Evolutionary conservation across 2,113 vertebrate genomes (phyloP).

Genomic region (Tautogolabrus adspersus): DNA sequence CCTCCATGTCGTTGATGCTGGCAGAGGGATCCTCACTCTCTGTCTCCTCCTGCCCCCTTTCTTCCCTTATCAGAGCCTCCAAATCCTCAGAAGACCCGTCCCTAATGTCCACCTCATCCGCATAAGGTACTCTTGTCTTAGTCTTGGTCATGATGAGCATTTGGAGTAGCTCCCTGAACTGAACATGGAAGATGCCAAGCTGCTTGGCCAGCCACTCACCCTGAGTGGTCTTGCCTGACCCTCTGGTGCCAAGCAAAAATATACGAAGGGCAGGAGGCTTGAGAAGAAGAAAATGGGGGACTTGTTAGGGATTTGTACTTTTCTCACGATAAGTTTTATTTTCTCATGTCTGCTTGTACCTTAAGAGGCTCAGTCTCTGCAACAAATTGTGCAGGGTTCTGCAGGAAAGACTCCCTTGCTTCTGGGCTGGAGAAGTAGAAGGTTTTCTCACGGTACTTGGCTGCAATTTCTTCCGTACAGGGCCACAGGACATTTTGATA

Average conservation of each 20-base stretch:
- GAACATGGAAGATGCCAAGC: conserved; percentile 92
- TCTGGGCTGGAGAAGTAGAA: conserved; percentile 90
- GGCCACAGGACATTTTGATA: conserved; percentile 87
- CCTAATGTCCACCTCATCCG: conserved; percentile 81
- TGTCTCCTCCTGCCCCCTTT: conserved; percentile 6
- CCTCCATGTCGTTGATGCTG: conserved; percentile 32
- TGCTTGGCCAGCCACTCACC: conserved; percentile 87
- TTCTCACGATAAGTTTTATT: not conserved
- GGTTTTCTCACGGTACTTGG: conserved; percentile 90
- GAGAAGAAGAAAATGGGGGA: conserved; percentile 11
- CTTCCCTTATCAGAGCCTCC: conserved; percentile 65
- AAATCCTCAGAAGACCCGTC: conserved; percentile 78
- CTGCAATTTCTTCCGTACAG: conserved; percentile 82
- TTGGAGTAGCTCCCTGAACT: conserved; percentile 92
- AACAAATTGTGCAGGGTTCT: conserved; percentile 86
- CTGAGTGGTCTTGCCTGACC: conserved; percentile 89
- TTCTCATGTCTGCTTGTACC: conserved; percentile 77
- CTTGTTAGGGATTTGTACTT: not conserved
- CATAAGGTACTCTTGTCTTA: conserved; percentile 77
- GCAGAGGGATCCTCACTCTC: conserved; percentile 5
- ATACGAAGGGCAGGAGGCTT: conserved; percentile 92
- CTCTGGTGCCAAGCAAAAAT: conserved; percentile 87
- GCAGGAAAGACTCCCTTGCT: conserved; percentile 87
- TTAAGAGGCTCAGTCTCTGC: conserved; percentile 85
- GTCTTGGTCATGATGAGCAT: conserved; percentile 89